Base-by-base conservation (phyloP, 1,140 invertebrate species). In the Stegodyphus dumicola region DNA sequence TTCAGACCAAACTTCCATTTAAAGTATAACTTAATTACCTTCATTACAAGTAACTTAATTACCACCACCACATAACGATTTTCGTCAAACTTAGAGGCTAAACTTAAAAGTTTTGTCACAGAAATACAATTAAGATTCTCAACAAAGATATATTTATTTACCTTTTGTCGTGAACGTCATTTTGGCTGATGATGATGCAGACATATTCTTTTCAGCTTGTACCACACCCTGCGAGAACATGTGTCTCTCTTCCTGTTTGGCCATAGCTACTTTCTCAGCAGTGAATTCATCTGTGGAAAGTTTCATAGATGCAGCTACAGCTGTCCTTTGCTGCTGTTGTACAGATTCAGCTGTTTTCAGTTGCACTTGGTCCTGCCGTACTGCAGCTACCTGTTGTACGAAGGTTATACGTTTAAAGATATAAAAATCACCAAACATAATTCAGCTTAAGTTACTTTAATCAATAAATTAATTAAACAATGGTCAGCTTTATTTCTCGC, bases 251-350 rank as follows among this genome's bases (percentile, higher is more conserved):
- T 97, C 95, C 86, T 96, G 94, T 69, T 95, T 94, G 81, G 94
- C 94, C 91, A 95, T 94, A 2, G 95, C 94, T 89, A 95, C 94
- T 91, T 96, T 95, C 91, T 97, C 95, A 7, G 95, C 93, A 83
- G 94, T 96, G 90, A 95, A 96, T 13, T 93, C 94, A 87, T 96
- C 95, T 66, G 95, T 96, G 69, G 96, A 94, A 33, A 97, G 91
- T 90, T 95, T 95, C 91, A 96, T 94, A 87, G 94, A 94, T 13
- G 94, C 92, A 5, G 94, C 93, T 64, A 95, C 93, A 90, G 95
- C 93, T 88, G 95, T 95, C 89, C 95, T 95, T 85, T 93, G 94
- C 90, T 96, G 95, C 89, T 96, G 94, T 88, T 96, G 94, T 48
- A 94, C 94, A 17, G 96, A 91, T 90, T 96, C 95, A 69, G 95